Evolutionary conservation across 2,888 invertebrate species (phyloP).

Genomic region (Pterostichus madidus): DNA sequence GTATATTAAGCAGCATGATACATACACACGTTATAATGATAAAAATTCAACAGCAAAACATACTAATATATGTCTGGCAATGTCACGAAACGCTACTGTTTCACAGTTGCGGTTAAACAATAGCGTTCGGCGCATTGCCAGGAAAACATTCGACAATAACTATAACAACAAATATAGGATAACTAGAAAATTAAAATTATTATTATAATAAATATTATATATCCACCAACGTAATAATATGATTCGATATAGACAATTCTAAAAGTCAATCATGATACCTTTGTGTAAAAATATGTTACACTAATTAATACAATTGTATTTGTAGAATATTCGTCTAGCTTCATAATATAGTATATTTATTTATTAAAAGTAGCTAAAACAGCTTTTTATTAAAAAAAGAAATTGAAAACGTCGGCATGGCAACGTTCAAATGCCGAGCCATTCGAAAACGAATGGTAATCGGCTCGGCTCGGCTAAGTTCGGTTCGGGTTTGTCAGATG

Average conservation of each 20-base stretch:
- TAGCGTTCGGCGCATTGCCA: slow-evolving; percentile 26
- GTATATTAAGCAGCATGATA: slow-evolving; percentile 50
- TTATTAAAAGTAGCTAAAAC: slow-evolving; percentile 57
- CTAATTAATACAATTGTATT: slow-evolving; percentile 53
- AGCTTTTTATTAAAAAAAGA: slow-evolving; percentile 54
- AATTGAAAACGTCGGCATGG: slow-evolving; percentile 41
- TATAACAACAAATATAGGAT: slow-evolving; percentile 66
- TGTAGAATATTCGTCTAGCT: slow-evolving; percentile 59
- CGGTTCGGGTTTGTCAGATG: slow-evolving; percentile 53
- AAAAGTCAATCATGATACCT: slow-evolving; percentile 48
- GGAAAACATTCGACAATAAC: slow-evolving; percentile 63
- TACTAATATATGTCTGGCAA: slow-evolving; percentile 59
- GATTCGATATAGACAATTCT: slow-evolving; percentile 57
- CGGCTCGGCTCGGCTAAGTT: slow-evolving; percentile 63
- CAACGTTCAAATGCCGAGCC: slow-evolving; percentile 56
- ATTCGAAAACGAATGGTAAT: slow-evolving; percentile 60
- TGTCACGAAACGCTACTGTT: slow-evolving; percentile 28
- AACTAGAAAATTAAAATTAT: slow-evolving; percentile 63
- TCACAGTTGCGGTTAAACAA: not conserved
- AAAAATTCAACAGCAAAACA: slow-evolving; percentile 66
- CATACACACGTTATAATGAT: slow-evolving; percentile 63
- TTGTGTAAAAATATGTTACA: slow-evolving; percentile 66
- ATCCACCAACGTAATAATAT: slow-evolving; percentile 60
- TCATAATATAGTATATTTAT: slow-evolving; percentile 53
- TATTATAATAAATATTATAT: slow-evolving; percentile 60